Evolutionary conservation across 2,888 invertebrate genomes (phyloP).

Genomic region (Torymus aiolomorphi): DNA sequence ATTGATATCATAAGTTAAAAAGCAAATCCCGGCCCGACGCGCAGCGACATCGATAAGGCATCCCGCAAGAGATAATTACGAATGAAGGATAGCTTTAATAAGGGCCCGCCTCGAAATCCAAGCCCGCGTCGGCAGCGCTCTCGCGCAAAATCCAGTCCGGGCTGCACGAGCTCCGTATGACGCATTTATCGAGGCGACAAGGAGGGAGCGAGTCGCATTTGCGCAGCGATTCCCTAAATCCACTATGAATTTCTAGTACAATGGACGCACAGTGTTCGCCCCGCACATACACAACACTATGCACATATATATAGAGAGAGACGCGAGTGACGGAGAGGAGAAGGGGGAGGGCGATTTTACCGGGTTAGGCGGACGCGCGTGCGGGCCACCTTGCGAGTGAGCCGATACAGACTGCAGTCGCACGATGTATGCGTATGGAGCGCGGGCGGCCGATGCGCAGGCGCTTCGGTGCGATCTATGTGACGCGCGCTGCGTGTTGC

Average conservation of each 20-base stretch:
- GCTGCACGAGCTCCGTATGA: constrained; percentile 50
- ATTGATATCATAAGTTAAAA: constrained; percentile 19
- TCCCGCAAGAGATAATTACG: constrained; percentile 55
- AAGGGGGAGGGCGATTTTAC: constrained; percentile 29
- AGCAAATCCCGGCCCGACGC: constrained; percentile 13
- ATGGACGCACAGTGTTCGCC: constrained; percentile 33
- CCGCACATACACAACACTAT: neutral
- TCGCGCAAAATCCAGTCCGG: constrained; percentile 42
- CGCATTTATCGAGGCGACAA: constrained; percentile 50
- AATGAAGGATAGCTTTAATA: constrained; percentile 58
- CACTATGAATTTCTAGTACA: constrained; percentile 57
- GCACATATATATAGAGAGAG: neutral
- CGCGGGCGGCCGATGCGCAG: neutral
- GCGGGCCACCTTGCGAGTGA: too few relatives aligned
- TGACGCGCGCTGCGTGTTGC: constrained; percentile 69
- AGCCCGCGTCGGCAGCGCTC: neutral
- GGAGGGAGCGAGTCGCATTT: constrained; percentile 40
- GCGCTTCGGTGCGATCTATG: constrained; percentile 71
- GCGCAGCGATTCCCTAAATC: constrained; percentile 56
- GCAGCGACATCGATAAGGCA: constrained; percentile 38
- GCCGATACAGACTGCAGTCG: too few relatives aligned
- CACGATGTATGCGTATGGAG: too few relatives aligned
- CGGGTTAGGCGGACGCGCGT: neutral
- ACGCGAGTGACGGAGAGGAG: constrained; percentile 2
- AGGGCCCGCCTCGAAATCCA: constrained; percentile 22